Conservation (phyloP, 92 coral and sea anemone species). For the Epizoanthus illoricatus region DNA sequence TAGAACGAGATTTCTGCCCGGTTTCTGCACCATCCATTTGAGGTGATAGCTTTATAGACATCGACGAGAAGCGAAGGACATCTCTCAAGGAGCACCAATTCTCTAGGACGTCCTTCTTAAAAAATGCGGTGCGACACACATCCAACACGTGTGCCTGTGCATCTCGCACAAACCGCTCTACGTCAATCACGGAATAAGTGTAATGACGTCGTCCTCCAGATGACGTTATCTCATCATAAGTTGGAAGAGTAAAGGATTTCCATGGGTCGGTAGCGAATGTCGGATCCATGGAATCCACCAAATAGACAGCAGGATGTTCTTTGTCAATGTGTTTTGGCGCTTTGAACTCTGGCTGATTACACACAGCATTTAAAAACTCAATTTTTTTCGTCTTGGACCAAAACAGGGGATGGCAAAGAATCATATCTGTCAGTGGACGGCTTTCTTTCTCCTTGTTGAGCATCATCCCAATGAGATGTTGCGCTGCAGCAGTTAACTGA, state of each 20-base stretch:
- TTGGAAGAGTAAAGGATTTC: conserved; percentile 12
- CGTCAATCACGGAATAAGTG: conserved; percentile 41
- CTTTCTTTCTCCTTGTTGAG: conserved; percentile 28
- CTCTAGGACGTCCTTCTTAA: conserved; percentile 27
- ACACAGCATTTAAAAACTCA: conserved; percentile 48
- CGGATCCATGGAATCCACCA: conserved; percentile 20
- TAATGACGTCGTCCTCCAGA: conserved; percentile 29
- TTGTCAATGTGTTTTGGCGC: conserved; percentile 8
- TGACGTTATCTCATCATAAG: conserved; percentile 40
- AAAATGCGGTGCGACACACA: not conserved
- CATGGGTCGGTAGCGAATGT: not conserved
- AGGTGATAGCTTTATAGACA: conserved; percentile 48
- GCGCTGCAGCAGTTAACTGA: conserved; percentile 39
- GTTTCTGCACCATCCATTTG: conserved; percentile 45
- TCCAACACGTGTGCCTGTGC: conserved; percentile 44
- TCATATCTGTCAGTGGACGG: conserved; percentile 42
- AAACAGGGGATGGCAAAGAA: conserved; percentile 50
- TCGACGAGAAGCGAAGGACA: conserved; percentile 54
- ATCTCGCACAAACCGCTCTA: conserved; percentile 58
- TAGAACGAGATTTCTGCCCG: conserved; percentile 7
- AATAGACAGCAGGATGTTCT: conserved; percentile 7
- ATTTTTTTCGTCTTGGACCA: conserved; percentile 53
- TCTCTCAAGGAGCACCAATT: conserved; percentile 36
- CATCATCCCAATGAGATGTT: conserved; percentile 41
- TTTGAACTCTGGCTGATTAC: conserved; percentile 50